Conservation (phyloP, 2,113 vertebrate species). For the Hyla sarda region DNA sequence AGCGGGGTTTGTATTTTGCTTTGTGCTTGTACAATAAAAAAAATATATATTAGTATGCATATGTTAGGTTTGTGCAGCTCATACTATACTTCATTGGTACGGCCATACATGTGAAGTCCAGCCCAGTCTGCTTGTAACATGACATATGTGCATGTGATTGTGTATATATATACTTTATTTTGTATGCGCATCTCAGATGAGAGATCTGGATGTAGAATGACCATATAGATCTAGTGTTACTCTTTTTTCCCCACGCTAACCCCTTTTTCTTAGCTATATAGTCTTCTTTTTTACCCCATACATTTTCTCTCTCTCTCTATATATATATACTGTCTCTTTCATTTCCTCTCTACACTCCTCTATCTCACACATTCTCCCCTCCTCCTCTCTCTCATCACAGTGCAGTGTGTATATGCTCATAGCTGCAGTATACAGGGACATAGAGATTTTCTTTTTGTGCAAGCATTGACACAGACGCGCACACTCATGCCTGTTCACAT, state of each 20-base stretch:
- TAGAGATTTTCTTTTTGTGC: conserved; percentile 7
- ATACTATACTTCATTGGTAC: not conserved
- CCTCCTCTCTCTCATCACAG: conserved; percentile 43
- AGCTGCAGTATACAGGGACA: conserved; percentile 55
- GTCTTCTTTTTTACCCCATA: not conserved
- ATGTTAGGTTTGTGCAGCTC: not conserved
- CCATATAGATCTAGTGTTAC: not conserved
- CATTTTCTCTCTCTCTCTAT: not conserved
- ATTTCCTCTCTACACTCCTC: conserved; percentile 40
- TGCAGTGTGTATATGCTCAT: conserved; percentile 49
- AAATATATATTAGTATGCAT: not conserved
- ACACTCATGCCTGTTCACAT: conserved; percentile 52
- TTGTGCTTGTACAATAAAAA: not conserved
- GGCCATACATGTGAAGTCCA: not conserved
- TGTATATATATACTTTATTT: not conserved
- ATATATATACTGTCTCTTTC: conserved; percentile 36
- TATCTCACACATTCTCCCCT: conserved; percentile 43
- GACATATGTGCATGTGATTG: not conserved
- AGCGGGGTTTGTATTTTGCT: conserved; percentile 31
- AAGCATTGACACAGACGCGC: conserved; percentile 27
- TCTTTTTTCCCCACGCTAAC: conserved; percentile 25
- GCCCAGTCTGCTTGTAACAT: not conserved
- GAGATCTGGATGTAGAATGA: not conserved
- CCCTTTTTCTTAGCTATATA: not conserved
- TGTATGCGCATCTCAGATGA: no score